Conservation (phyloP, 2,797 vertebrate genomes). For the Micropoecilia bifurca region DNA sequence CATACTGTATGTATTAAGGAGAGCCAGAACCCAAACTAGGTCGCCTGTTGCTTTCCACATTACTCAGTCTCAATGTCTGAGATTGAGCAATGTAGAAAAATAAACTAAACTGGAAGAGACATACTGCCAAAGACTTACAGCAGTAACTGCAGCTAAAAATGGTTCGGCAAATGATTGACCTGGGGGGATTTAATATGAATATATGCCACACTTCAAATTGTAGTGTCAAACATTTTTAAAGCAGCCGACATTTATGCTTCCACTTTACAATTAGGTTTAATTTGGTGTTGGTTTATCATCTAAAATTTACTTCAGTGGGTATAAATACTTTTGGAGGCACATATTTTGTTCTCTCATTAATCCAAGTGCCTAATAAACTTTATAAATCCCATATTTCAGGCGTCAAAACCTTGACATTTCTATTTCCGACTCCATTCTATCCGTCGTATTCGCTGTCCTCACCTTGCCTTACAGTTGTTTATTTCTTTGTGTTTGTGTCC, state of each 20-base stretch:
- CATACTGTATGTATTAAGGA: neutral
- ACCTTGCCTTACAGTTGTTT: neutral
- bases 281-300: neutral
- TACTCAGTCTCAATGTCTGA: neutral
- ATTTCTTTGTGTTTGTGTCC: slow-evolving; percentile 2
- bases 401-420: neutral
- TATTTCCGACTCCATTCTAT: slow-evolving; percentile 14
- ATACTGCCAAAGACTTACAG: neutral
- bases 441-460: neutral
- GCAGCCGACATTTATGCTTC: neutral
- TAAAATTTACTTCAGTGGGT: neutral
- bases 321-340: neutral
- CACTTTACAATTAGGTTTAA: neutral
- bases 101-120: neutral
- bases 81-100: neutral
- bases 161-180: neutral
- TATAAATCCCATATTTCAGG: neutral
- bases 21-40: neutral
- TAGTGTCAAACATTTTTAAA: neutral
- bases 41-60: neutral
- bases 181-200: neutral
- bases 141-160: neutral
- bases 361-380: neutral
- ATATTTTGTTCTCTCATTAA: neutral
- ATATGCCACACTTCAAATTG: neutral